These are phyloP conservation scores for Gasteruption jaculator DNA, from an alignment of 2,888 invertebrate species.

Conservation along the genomic window DNA sequence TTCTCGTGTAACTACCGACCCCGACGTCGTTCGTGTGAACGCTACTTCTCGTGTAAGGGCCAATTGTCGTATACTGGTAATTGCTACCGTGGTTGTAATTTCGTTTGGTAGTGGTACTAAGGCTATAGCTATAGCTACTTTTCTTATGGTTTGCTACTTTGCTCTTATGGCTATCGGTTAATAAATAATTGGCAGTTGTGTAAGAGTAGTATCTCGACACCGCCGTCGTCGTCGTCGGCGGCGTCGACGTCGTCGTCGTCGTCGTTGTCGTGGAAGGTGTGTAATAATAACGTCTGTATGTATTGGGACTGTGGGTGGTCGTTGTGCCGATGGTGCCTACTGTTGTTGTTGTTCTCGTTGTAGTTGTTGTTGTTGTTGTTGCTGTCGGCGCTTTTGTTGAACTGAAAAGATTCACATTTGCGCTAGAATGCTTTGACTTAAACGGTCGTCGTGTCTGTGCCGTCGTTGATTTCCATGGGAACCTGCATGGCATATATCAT, in stretches of 20 bases:
- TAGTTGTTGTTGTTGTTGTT: constrained; percentile 30
- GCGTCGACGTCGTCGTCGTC: constrained; percentile 19
- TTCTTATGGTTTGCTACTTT: constrained; percentile 22
- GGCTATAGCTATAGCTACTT: constrained; percentile 15
- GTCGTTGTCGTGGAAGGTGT: constrained; percentile 19
- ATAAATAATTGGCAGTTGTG: constrained; percentile 34
- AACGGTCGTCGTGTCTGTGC: constrained; percentile 39
- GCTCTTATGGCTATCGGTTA: constrained; percentile 28
- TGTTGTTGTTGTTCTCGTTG: too few species aligned
- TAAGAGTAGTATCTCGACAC: constrained; percentile 30
- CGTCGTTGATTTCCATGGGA: constrained; percentile 44
- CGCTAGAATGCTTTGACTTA: constrained; percentile 35
- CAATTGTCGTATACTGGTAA: constrained; percentile 29
- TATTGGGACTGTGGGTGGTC: constrained; percentile 25
- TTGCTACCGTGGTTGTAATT: constrained; percentile 27
- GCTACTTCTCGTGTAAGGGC: constrained; percentile 31
- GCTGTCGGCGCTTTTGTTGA: constrained; percentile 22
- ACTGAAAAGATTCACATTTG: constrained; percentile 30
- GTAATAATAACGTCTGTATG: constrained; percentile 19
- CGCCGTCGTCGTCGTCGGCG: constrained; percentile 27
- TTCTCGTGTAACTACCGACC: constrained; percentile 42
- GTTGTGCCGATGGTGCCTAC: too few species aligned
- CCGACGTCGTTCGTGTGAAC: constrained; percentile 37
- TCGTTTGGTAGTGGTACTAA: constrained; percentile 29
- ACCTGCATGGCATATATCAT: constrained; percentile 38